Percentiles rank a stretch among this genome's conserved stretches.
These are phyloP conservation scores for Glaucomys volans DNA, from an alignment of 2,113 vertebrate genomes.

Conservation along the genomic window DNA sequence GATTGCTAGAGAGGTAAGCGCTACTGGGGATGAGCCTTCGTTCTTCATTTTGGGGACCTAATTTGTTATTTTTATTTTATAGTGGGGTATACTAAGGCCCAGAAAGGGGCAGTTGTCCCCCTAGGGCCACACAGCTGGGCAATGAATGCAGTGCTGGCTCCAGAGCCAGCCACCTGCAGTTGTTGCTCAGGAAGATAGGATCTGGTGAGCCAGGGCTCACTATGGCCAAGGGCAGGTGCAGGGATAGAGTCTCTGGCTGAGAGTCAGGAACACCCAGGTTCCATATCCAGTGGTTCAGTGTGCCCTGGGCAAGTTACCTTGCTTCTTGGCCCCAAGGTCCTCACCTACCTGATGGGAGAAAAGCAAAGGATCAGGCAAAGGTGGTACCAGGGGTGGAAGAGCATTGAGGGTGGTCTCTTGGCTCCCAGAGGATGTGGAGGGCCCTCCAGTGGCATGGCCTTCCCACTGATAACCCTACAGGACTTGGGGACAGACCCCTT, in stretches of 20 bases:
- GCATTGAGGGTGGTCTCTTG: neutral
- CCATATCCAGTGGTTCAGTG: neutral
- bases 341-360: neutral
- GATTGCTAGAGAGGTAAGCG: neutral
- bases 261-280: neutral
- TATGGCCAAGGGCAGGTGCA: neutral
- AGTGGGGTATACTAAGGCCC: neutral
- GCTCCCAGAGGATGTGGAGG: neutral
- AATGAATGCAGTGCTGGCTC: neutral
- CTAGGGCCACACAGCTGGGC: no score
- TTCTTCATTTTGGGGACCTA: neutral
- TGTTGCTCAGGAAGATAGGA: neutral
- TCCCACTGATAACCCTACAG: no score
- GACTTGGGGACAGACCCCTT: neutral
- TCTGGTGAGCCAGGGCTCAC: neutral
- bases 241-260: neutral
- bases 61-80: neutral
- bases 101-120: neutral
- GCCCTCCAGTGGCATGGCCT: neutral
- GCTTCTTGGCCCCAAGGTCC: neutral
- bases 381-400: neutral
- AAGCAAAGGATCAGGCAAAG: neutral
- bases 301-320: neutral
- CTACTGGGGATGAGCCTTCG: neutral
- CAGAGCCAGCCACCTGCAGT: neutral